phyloP scores from a whole-genome alignment of 1,140 invertebrate species.

The Papilio helenus region DNA sequence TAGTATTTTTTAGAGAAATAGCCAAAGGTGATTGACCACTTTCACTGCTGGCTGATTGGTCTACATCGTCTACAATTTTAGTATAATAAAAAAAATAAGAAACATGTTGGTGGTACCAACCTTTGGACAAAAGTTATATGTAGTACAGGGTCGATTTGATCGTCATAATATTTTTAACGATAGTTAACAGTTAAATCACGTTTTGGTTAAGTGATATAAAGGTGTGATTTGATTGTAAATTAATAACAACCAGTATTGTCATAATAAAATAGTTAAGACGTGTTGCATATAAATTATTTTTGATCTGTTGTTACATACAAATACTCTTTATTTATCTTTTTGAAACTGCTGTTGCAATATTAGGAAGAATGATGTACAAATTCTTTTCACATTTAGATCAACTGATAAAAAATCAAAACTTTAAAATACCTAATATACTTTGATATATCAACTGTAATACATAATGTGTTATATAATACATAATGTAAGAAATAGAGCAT shows the following conservation, averaged over 20 bases:
- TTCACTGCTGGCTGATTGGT: background rate
- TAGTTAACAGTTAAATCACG: background rate
- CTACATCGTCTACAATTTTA: background rate
- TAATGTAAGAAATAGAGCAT: too few species aligned
- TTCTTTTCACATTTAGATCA: too few species aligned
- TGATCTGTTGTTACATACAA: background rate
- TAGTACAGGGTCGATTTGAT: background rate
- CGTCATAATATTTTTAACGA: background rate
- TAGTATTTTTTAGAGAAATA: background rate
- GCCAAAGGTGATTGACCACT: slow-evolving; percentile 1
- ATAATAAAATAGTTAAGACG: background rate
- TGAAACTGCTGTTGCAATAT: too few species aligned
- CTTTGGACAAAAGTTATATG: background rate
- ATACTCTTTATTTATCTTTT: background rate
- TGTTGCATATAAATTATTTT: background rate
- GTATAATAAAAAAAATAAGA: background rate
- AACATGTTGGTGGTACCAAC: background rate
- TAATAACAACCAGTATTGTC: background rate
- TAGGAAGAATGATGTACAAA: too few species aligned
- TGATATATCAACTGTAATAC: too few species aligned
- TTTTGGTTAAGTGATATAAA: background rate
- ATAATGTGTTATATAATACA: too few species aligned
- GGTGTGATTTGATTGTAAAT: background rate
- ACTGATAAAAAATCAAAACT: too few species aligned
- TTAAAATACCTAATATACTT: too few species aligned